Conservation (phyloP, 2,113 vertebrate species). For the human (Homo sapiens) region GRCh38 chr7:121588001-121588500, state of each 20-base stretch:
- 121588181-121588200: neutral
- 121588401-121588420: neutral
- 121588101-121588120: neutral
- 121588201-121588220: neutral
- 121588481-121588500: neutral
- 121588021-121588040: neutral
- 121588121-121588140: neutral
- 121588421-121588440: neutral
- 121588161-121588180: neutral
- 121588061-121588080: neutral
- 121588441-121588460: neutral
- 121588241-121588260: neutral
- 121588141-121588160: neutral
- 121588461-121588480: neutral
- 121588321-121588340: neutral
- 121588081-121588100: neutral
- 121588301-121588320: neutral
- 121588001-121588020: neutral
- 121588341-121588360: neutral
- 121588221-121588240: neutral
- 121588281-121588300: neutral
- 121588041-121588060: neutral
- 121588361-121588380: neutral
- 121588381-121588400: neutral
- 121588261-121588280: neutral